Evolutionary conservation across 2,113 vertebrate species (phyloP).

Genomic region (Glaucomys volans): DNA sequence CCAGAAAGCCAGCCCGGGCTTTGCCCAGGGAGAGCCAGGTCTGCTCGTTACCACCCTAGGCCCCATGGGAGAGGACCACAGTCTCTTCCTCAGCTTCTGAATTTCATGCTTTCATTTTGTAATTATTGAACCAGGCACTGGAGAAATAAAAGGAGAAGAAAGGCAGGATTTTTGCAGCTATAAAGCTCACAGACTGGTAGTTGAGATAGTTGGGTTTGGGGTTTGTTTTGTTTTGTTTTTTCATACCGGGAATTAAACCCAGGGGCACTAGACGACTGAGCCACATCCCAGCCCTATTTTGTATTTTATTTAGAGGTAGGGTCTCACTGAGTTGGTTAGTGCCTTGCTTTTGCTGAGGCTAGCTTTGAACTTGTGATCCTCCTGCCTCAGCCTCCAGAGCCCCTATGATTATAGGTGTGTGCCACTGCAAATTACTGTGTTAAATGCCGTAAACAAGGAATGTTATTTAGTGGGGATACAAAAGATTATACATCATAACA

Average conservation of each 20-base stretch:
- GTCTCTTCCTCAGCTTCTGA: neutral
- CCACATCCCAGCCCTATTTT: no score
- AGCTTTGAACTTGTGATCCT: no score
- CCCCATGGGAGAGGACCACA: neutral
- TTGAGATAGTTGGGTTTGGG: neutral
- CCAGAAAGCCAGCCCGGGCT: neutral
- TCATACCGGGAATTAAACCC: no score
- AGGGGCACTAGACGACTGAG: no score
- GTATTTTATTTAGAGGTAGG: no score
- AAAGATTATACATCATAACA: neutral
- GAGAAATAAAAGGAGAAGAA: neutral
- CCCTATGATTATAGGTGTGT: no score
- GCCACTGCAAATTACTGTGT: neutral
- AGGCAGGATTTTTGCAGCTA: neutral
- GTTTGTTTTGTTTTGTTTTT: no score
- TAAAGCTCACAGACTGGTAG: neutral
- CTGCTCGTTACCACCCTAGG: neutral
- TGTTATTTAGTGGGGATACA: neutral
- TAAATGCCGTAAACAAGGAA: neutral
- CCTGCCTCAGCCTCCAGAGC: no score
- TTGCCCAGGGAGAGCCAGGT: neutral
- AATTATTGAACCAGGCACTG: neutral
- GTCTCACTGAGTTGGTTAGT: no score
- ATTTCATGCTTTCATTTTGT: neutral
- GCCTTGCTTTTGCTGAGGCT: no score